Conservation (phyloP, 1,140 invertebrate genomes). For the Drosophila punjabiensis region DNA sequence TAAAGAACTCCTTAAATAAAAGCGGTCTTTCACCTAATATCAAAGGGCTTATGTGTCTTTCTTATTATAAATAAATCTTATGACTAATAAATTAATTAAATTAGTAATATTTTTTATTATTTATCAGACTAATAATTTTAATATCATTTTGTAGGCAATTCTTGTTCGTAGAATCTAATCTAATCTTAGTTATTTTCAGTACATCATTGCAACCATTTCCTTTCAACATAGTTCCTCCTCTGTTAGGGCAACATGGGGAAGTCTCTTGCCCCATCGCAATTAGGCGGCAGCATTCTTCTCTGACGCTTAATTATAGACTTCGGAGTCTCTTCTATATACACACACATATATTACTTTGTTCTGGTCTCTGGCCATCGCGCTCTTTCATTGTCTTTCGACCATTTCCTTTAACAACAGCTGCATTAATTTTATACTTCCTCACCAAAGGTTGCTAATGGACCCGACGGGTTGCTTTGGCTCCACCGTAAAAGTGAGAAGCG, state of each 20-base stretch:
- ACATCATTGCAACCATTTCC: slow-evolving; percentile 15
- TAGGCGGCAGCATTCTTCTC: slow-evolving; percentile 64
- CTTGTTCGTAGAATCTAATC: no score
- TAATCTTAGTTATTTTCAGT: slow-evolving; percentile 26
- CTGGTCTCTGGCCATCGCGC: slow-evolving; percentile 50
- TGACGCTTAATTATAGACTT: slow-evolving; percentile 49
- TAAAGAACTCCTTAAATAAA: neutral
- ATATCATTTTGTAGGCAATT: no score
- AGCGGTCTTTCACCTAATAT: no score
- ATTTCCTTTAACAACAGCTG: slow-evolving; percentile 63
- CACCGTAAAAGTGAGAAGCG: slow-evolving; percentile 30
- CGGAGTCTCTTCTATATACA: slow-evolving; percentile 19
- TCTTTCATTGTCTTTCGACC: slow-evolving; percentile 70
- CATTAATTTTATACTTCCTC: slow-evolving; percentile 76
- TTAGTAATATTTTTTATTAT: no score
- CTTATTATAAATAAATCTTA: no score
- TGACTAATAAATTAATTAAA: no score
- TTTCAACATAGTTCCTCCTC: slow-evolving; percentile 21
- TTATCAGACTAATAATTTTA: no score
- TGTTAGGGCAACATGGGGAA: slow-evolving; percentile 36
- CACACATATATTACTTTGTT: slow-evolving; percentile 36
- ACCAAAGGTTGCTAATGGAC: slow-evolving; percentile 42
- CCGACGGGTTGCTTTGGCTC: slow-evolving; percentile 25
- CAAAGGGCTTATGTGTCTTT: no score
- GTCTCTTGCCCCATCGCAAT: slow-evolving; percentile 55